Conservation (phyloP, 2,113 vertebrate species). For the Notothenia coriiceps region DNA sequence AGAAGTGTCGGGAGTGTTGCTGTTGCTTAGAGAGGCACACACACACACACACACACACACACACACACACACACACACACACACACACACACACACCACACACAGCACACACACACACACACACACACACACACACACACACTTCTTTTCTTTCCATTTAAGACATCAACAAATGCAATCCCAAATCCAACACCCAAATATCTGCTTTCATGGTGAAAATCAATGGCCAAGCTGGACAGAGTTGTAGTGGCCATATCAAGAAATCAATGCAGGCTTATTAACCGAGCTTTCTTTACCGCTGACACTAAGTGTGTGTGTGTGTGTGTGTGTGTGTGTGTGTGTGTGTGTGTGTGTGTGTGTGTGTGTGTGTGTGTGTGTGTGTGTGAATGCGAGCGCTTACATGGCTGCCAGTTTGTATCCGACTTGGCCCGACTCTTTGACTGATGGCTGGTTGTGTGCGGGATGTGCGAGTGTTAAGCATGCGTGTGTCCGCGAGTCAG, state of each 20-base stretch:
- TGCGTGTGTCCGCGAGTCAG: constrained; percentile 21
- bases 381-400: too few relatives aligned
- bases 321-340: background rate
- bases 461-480: too few relatives aligned
- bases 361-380: too few relatives aligned
- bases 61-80: too few relatives aligned
- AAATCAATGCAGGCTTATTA: constrained; percentile 80
- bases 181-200: constrained; percentile 1
- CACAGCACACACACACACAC: too few relatives aligned
- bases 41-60: too few relatives aligned
- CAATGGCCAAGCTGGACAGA: constrained; percentile 66
- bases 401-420: constrained; percentile 40
- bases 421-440: constrained; percentile 50
- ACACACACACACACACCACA: too few relatives aligned
- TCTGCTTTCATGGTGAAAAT: constrained; percentile 66
- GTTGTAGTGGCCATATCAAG: constrained; percentile 70
- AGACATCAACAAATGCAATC: constrained; percentile 55
- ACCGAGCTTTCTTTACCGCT: constrained; percentile 61
- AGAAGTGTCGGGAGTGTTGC: constrained; percentile 44
- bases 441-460: constrained; percentile 46
- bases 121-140: background rate
- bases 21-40: constrained; percentile 31
- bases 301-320: constrained; percentile 49
- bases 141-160: constrained; percentile 48
- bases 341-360: too few relatives aligned